A percentile compares a stretch with the other conserved stretches of the same genome.
These are phyloP conservation scores for Gnathonemus longibarbis DNA, from an alignment of 2,113 vertebrate genomes.

Conservation along the genomic window DNA sequence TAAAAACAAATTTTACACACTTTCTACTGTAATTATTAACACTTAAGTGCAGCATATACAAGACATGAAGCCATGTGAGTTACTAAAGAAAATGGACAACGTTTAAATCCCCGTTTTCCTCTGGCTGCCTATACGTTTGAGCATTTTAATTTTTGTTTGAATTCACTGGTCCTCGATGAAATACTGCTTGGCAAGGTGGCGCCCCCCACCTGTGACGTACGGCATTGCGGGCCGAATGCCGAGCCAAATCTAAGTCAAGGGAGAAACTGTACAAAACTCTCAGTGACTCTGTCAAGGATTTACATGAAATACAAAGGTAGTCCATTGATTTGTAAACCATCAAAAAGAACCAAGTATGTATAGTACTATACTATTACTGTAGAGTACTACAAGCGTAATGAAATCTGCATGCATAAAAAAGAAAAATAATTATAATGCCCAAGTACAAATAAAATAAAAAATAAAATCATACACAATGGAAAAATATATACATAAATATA, in stretches of 20 bases:
- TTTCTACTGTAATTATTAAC: slow-evolving; percentile 67
- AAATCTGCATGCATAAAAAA: slow-evolving; percentile 51
- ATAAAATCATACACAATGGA: slow-evolving; percentile 79
- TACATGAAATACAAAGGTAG: slow-evolving; percentile 47
- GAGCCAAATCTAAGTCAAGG: slow-evolving; percentile 37
- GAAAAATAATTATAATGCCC: slow-evolving; percentile 59
- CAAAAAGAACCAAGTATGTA: slow-evolving; percentile 53
- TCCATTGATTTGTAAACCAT: slow-evolving; percentile 57
- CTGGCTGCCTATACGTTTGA: slow-evolving; percentile 56
- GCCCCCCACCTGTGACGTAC: slow-evolving; percentile 55
- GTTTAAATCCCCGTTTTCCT: slow-evolving; percentile 49
- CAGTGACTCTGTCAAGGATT: slow-evolving; percentile 48
- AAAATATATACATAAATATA: slow-evolving; percentile 48
- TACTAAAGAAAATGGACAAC: slow-evolving; percentile 66
- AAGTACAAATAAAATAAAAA: slow-evolving; percentile 57
- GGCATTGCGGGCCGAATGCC: slow-evolving; percentile 48
- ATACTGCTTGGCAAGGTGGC: slow-evolving; percentile 59
- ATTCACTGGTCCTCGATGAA: slow-evolving; percentile 55
- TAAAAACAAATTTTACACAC: slow-evolving; percentile 62
- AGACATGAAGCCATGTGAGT: slow-evolving; percentile 63
- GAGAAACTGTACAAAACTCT: slow-evolving; percentile 67
- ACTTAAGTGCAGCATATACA: slow-evolving; percentile 92
- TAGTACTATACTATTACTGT: slow-evolving; percentile 56
- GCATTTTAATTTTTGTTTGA: slow-evolving; percentile 40
- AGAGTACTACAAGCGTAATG: slow-evolving; percentile 41